Evolutionary conservation across 2,888 invertebrate species (phyloP).

Genomic region (Plusia festucae): DNA sequence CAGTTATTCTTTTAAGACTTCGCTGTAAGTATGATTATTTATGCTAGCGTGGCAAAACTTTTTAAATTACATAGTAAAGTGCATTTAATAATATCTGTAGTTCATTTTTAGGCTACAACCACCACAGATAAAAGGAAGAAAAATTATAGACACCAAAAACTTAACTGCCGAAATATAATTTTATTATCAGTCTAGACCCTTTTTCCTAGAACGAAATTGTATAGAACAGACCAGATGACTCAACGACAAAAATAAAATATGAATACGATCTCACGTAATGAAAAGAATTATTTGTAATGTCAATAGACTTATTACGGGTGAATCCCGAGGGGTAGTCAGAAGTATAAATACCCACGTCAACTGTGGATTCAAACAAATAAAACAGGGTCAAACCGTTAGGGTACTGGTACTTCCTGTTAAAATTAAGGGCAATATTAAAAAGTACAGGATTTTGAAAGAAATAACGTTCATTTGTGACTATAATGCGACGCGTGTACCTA

Average conservation of each 20-base stretch:
- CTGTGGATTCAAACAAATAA: not conserved
- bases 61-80: too few relatives aligned
- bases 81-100: not conserved
- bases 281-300: slow-evolving; percentile 30
- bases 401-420: too few relatives aligned
- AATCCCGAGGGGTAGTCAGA: not conserved
- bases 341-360: not conserved
- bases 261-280: not conserved
- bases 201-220: slow-evolving; percentile 20
- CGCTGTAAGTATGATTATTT: too few relatives aligned
- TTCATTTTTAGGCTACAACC: not conserved
- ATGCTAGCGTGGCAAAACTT: too few relatives aligned
- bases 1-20: too few relatives aligned
- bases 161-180: not conserved
- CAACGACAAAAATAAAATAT: slow-evolving; percentile 18
- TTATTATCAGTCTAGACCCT: slow-evolving; percentile 35
- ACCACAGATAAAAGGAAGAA: not conserved
- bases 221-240: not conserved
- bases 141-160: slow-evolving; percentile 8
- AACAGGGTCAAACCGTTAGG: not conserved
- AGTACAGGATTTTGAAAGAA: too few relatives aligned
- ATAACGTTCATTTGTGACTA: too few relatives aligned
- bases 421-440: too few relatives aligned
- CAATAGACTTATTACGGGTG: slow-evolving; percentile 10
- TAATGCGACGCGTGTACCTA: too few relatives aligned